Base-by-base conservation (phyloP, 1,140 invertebrate species). In the Lutraria rhynchaena region DNA sequence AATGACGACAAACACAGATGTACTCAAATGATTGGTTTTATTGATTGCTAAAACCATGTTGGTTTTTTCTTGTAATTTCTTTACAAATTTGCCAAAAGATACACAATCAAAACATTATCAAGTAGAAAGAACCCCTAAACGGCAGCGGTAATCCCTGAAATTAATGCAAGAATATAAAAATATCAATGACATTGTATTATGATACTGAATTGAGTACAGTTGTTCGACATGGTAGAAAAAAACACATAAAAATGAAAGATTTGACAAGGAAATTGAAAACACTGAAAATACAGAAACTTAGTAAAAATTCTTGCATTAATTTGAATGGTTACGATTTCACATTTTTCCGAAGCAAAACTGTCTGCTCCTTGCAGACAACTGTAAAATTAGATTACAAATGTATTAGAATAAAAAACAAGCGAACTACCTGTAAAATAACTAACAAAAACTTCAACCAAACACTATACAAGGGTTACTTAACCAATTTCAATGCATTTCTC, bases 361-460 rank as follows among this genome's bases (percentile, higher is more conserved):
- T n/a, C 73, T 75, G 73, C 73, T 75, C 22, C 73, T 75, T 75
- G 73, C 73, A 75, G 73, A 61, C 35, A n/a, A 58, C 55, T 75
- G 73, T 75, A 75, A 63, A 49, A 75, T 60, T 3, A 75, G 63
- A 46, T 44, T 74, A 74, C 33, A 60, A 75, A 63, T 19, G 22
- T 46, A 41, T 51, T 75, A 58, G n/a, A 55, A 57, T 22, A 73
- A 60, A 46, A 75, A 60, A 44, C 29, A 63, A 63, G 15, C 55
- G 33, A 75, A 75, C 73, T 75, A 75, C 73, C 27, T 49, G 73
- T 75, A 63, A 63, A 77, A 65, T 27, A 55, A 77, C 46, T 71
- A 71, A 71, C 69, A 71, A 65, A 46, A 77, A 77, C 75, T 67
- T 77, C 75, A 77, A 77, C 75, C 75, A 57, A 77, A 57, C 65